Evolutionary conservation across 2,888 invertebrate species (phyloP).

Genomic region (Phyllotreta cruciferae): DNA sequence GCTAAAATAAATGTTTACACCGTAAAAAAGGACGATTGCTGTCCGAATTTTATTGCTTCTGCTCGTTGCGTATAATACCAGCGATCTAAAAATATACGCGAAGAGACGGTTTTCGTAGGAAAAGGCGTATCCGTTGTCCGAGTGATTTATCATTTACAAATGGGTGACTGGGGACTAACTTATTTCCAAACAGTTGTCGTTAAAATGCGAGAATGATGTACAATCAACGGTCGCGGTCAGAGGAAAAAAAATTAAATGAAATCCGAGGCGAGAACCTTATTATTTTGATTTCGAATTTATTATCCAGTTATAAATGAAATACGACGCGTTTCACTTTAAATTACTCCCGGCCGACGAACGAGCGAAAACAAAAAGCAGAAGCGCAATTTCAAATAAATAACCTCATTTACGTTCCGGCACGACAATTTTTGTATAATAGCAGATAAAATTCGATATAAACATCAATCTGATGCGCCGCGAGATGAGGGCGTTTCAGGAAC

Average conservation of each 20-base stretch:
- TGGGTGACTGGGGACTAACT: constrained; percentile 27
- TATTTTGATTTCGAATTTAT: too few relatives aligned
- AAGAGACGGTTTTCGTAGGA: constrained; percentile 17
- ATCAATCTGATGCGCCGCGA: constrained; percentile 17
- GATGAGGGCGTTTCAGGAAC: constrained; percentile 22
- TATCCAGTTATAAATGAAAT: too few relatives aligned
- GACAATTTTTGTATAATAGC: constrained; percentile 19
- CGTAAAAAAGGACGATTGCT: background rate
- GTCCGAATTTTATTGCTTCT: constrained; percentile 12
- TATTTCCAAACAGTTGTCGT: constrained; percentile 23
- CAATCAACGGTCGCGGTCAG: constrained; percentile 3
- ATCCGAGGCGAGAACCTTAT: too few relatives aligned
- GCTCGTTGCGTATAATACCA: constrained; percentile 13
- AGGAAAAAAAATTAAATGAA: constrained; percentile 10
- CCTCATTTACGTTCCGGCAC: constrained; percentile 12
- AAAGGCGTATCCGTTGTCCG: constrained; percentile 25
- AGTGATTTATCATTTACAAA: constrained; percentile 32
- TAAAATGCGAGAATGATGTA: constrained; percentile 19
- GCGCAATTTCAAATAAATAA: constrained; percentile 15
- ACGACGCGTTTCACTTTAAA: constrained; percentile 8
- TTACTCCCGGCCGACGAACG: background rate
- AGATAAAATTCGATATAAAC: constrained; percentile 23
- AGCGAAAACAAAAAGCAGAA: constrained; percentile 1
- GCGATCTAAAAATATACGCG: constrained; percentile 27
- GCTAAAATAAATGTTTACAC: constrained; percentile 10